Evolutionary conservation across 2,888 invertebrate species (phyloP).

Genomic region (Pristionchus maxplancki): DNA sequence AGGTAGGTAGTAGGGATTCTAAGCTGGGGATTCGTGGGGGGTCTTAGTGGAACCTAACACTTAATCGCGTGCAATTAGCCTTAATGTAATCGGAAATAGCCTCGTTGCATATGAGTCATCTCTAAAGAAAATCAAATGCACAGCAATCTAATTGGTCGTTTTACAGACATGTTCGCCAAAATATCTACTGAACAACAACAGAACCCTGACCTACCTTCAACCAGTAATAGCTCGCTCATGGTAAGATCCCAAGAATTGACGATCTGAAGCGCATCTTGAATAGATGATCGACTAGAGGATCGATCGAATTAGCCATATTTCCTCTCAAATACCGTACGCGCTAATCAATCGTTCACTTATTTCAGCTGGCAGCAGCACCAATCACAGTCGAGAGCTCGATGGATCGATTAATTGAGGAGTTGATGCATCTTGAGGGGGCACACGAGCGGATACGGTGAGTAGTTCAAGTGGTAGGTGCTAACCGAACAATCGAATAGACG

Average conservation of each 20-base stretch:
- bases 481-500: not conserved
- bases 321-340: no score
- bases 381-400: not conserved
- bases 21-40: not conserved
- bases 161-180: no score
- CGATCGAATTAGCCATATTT: no score
- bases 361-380: not conserved
- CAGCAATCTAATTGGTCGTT: no score
- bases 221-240: not conserved
- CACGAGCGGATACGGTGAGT: conserved; percentile 17
- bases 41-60: no score
- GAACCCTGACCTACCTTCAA: not conserved
- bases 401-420: conserved; percentile 17
- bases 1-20: not conserved
- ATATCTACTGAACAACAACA: no score
- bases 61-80: no score
- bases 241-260: not conserved
- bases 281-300: not conserved
- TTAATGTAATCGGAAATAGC: no score
- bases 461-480: no score
- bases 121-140: no score
- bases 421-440: not conserved
- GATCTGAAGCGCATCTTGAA: not conserved
- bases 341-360: no score
- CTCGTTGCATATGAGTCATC: no score